Conservation (phyloP, 2,888 invertebrate genomes). For the Antheraea yamamai region DNA sequence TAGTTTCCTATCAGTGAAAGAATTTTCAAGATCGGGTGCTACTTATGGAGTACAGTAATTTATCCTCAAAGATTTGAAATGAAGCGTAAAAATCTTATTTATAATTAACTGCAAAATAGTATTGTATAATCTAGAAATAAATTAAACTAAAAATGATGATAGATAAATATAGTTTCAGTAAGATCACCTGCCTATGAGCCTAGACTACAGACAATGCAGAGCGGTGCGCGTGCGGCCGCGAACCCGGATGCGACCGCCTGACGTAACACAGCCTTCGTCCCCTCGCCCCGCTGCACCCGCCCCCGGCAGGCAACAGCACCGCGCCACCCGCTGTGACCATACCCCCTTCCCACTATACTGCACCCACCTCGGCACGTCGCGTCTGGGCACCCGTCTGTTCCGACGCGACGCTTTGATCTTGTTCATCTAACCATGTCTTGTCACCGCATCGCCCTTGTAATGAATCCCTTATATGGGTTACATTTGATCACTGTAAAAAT, state of each 20-base stretch:
- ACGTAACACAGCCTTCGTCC: constrained; percentile 73
- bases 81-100: no score
- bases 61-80: no score
- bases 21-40: no score
- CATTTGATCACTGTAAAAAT: not conserved
- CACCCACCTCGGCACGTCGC: constrained; percentile 58
- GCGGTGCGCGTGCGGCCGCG: constrained; percentile 69
- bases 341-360: constrained; percentile 35
- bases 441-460: constrained; percentile 42
- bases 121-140: not conserved
- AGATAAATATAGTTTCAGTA: constrained; percentile 1
- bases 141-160: not conserved
- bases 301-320: constrained; percentile 32
- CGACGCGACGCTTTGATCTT: constrained; percentile 27
- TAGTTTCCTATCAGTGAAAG: no score
- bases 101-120: not conserved
- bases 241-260: constrained; percentile 77
- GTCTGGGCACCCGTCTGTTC: constrained; percentile 74
- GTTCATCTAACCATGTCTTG: constrained; percentile 30
- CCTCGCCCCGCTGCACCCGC: constrained; percentile 36
- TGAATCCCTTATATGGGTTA: constrained; percentile 50
- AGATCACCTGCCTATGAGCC: constrained; percentile 6
- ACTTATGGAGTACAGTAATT: no score
- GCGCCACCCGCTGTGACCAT: constrained; percentile 32
- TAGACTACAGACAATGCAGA: constrained; percentile 41